These are phyloP conservation scores for Conus canariensis DNA, from an alignment of 2,888 invertebrate genomes.

Conservation along the genomic window DNA sequence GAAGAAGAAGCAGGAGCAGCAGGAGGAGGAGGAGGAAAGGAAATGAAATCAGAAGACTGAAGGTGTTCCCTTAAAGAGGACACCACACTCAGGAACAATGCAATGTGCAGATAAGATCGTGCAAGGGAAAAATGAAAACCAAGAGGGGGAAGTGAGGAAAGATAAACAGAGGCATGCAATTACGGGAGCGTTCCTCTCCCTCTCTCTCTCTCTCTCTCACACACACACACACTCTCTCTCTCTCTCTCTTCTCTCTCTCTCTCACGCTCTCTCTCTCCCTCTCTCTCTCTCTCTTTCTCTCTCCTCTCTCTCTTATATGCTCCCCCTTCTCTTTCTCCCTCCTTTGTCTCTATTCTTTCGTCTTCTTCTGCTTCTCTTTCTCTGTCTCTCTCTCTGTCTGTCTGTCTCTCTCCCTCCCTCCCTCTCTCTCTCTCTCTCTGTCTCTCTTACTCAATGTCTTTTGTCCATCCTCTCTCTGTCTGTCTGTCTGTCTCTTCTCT, in stretches of 20 bases:
- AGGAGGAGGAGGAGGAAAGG: too few species aligned
- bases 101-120: neutral
- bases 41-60: too few species aligned
- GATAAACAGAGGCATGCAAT: neutral
- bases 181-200: neutral
- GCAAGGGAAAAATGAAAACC: neutral
- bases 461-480: neutral
- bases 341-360: neutral
- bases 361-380: neutral
- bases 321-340: too few species aligned
- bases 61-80: neutral
- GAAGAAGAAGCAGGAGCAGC: too few species aligned
- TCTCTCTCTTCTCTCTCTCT: neutral
- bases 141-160: neutral
- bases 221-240: neutral
- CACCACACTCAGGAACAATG: neutral
- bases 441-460: too few species aligned
- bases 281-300: neutral
- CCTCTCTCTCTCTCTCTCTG: neutral
- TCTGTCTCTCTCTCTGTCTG: neutral
- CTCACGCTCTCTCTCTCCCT: neutral
- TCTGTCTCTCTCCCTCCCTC: neutral
- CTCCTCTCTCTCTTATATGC: neutral
- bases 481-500: too few species aligned
- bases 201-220: conserved; percentile 18